Conservation (phyloP, 92 coral and sea anemone species). For the Phenganax subtilis region DNA sequence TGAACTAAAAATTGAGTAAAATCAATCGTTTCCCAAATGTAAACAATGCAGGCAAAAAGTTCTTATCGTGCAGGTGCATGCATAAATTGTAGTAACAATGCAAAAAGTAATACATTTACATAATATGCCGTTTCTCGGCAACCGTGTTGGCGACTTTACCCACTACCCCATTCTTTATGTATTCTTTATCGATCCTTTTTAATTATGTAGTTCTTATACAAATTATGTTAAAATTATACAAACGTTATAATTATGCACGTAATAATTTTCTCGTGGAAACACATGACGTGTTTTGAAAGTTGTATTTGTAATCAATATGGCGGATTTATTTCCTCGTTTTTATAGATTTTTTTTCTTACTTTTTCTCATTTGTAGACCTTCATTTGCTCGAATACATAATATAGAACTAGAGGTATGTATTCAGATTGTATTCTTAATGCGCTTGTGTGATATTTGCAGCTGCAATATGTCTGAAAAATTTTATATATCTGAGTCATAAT, state of each 20-base stretch:
- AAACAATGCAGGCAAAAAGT: constrained; percentile 7
- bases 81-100: background rate
- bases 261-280: constrained; percentile 5
- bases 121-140: too few relatives aligned
- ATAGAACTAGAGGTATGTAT: constrained; percentile 35
- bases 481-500: background rate
- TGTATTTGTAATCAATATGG: constrained; percentile 2
- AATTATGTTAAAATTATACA: background rate
- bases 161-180: too few relatives aligned
- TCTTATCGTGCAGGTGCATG: background rate
- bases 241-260: background rate
- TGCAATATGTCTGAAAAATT: background rate
- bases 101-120: background rate
- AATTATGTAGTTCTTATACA: background rate
- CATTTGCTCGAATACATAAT: constrained; percentile 20
- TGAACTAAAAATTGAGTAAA: background rate
- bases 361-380: background rate
- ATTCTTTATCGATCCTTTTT: too few relatives aligned
- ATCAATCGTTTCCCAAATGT: background rate
- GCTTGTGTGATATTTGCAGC: background rate
- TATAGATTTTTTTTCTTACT: background rate
- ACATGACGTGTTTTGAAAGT: constrained; percentile 3
- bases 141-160: too few relatives aligned
- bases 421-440: background rate
- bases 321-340: background rate